These are phyloP conservation scores for Orussus abietinus DNA, from an alignment of 1,140 invertebrate species.

Conservation along the genomic window DNA sequence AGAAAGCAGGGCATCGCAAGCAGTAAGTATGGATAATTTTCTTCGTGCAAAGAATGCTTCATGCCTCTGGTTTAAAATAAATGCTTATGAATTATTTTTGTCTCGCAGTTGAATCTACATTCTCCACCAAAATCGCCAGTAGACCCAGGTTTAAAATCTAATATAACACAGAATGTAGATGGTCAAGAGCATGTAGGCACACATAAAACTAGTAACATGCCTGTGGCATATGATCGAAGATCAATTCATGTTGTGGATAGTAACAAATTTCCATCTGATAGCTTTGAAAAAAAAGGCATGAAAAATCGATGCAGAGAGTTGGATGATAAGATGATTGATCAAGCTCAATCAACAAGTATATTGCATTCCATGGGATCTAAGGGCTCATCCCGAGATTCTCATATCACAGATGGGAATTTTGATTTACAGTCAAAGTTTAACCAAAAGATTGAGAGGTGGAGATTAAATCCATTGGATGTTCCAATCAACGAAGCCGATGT, in stretches of 20 bases:
- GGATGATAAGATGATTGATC: conserved; percentile 12
- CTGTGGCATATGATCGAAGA: too few species aligned
- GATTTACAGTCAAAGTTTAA: conserved; percentile 5
- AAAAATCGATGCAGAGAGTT: conserved; percentile 15
- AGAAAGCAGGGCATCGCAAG: background rate
- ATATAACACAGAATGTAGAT: too few species aligned
- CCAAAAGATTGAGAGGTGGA: conserved; percentile 17
- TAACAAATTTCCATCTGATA: conserved; percentile 6
- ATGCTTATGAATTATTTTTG: conserved; percentile 10
- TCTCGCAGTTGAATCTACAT: background rate
- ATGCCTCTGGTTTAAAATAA: conserved; percentile 11
- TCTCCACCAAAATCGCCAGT: conserved; percentile 9
- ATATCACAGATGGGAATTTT: conserved; percentile 9
- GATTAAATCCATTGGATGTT: conserved; percentile 9
- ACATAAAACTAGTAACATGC: too few species aligned
- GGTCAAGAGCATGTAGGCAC: too few species aligned
- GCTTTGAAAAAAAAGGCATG: conserved; percentile 7
- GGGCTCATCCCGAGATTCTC: conserved; percentile 9
- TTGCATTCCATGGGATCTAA: too few species aligned
- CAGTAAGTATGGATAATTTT: background rate
- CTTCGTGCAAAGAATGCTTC: background rate
- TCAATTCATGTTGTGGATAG: background rate
- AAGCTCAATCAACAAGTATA: too few species aligned
- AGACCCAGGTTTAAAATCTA: conserved; percentile 4
- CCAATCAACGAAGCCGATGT: conserved; percentile 18